Evolutionary conservation across 2,797 vertebrate genomes (phyloP).

Genomic region (Rhynchonycteris naso): DNA sequence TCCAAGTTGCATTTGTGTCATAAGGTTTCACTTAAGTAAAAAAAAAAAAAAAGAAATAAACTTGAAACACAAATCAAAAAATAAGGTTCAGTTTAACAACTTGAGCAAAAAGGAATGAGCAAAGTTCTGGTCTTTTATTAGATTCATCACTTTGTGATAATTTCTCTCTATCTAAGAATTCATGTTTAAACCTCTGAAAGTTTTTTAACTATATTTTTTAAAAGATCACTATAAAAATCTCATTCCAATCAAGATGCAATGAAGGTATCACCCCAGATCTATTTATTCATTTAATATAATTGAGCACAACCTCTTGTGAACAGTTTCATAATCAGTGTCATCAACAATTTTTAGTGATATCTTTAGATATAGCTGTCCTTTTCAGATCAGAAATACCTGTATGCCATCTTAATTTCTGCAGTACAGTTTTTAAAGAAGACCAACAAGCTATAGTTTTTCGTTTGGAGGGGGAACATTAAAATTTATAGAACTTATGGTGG

Average conservation of each 20-base stretch:
- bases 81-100: neutral
- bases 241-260: neutral
- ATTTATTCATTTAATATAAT: neutral
- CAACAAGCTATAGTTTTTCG: neutral
- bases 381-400: neutral
- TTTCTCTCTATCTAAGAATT: neutral
- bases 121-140: neutral
- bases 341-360: neutral
- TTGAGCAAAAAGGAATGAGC: neutral
- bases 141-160: neutral
- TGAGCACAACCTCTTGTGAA: neutral
- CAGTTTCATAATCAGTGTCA: neutral
- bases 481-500: neutral
- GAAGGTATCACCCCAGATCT: neutral
- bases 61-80: conserved; percentile 21
- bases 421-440: neutral
- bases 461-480: neutral
- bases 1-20: neutral
- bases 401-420: neutral
- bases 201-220: neutral
- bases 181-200: neutral
- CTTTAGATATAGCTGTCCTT: neutral
- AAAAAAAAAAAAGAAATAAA: conserved; percentile 24
- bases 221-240: neutral
- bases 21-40: conserved; percentile 52